phyloP scores from a whole-genome alignment of 2,888 invertebrate species.

The Xylophagus ater region DNA sequence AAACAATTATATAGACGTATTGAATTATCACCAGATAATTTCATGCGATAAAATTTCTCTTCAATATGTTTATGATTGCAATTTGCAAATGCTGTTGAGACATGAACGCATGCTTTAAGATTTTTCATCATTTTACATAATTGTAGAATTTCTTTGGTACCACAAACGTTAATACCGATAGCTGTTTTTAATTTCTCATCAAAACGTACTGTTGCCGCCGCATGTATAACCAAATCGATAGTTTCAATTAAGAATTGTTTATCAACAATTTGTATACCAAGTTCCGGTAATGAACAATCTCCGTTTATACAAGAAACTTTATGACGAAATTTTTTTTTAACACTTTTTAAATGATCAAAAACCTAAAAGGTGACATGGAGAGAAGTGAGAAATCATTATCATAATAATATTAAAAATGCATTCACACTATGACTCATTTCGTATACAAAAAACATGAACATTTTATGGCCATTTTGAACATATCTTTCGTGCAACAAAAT shows the following conservation, averaged over 20 bases:
- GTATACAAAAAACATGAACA: slow-evolving; percentile 9
- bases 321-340: slow-evolving; percentile 28
- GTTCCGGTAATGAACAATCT: slow-evolving; percentile 31
- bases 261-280: slow-evolving; percentile 36
- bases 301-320: slow-evolving; percentile 37
- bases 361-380: no score
- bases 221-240: slow-evolving; percentile 61
- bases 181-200: slow-evolving; percentile 58
- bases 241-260: slow-evolving; percentile 26
- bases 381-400: no score
- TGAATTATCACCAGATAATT: slow-evolving; percentile 31
- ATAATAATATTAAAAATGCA: no score
- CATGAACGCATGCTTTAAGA: slow-evolving; percentile 51
- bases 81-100: slow-evolving; percentile 60
- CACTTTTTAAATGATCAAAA: slow-evolving; percentile 22
- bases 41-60: slow-evolving; percentile 37
- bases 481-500: neutral
- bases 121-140: slow-evolving; percentile 52
- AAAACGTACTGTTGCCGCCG: slow-evolving; percentile 79
- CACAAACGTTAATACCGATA: slow-evolving; percentile 56
- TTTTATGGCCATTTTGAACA: no score
- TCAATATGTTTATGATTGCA: slow-evolving; percentile 39
- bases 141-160: slow-evolving; percentile 50
- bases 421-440: neutral
- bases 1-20: slow-evolving; percentile 28